Evolutionary conservation across 2,797 vertebrate genomes (phyloP), one percentile per base, ranked within the genome.

Genomic region (Hemitrygon akajei): DNA sequence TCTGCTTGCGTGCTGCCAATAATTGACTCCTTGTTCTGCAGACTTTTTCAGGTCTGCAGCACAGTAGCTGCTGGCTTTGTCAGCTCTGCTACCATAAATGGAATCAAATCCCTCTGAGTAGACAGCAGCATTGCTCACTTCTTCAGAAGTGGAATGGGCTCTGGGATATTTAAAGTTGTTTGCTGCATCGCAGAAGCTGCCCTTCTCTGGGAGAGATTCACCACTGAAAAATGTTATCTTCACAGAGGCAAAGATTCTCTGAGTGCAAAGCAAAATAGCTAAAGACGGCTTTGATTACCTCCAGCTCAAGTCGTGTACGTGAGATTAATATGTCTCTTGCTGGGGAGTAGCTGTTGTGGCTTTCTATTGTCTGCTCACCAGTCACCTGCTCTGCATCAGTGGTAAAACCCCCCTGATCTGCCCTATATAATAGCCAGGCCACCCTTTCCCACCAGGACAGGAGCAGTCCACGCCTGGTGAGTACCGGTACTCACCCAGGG

Each of bases 1-100:
- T 25, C n/a, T 89, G 86, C 63, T 10, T 37, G 18, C 2, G 22
- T 10, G 5, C 7, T 89, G 86, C 60, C 84, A 89, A 89, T 18
- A 37, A 69, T 69, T 89, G n/a, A 18, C 86, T 89, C 86, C 86
- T 12, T 69, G 86, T 37, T 0, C 86, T 22, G 60, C 7, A 69
- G 63, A 89, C 86, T 89, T 89, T 89, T 66, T 89, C 69, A 89
- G 86, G 86, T 69, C 86, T 89, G n/a, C 60, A 22, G 30, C 60
- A 34, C 86, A 66, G 86, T 66, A 66, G 60, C 60, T 89, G 86
- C 16, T 66, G 30, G 30, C 25, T 37, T 69, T 37, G 10, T 69
- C 86, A 66, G 63, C 16, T 20, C n/a, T 69, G 63, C n/a, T 34
- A 69, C 86, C 86, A 37, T 89, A 89, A 69, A 89, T 89, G 86